Percentiles rank a stretch among this genome's conserved stretches.
phyloP scores from a whole-genome alignment of 2,888 invertebrate species.

The Atherix ibis region DNA sequence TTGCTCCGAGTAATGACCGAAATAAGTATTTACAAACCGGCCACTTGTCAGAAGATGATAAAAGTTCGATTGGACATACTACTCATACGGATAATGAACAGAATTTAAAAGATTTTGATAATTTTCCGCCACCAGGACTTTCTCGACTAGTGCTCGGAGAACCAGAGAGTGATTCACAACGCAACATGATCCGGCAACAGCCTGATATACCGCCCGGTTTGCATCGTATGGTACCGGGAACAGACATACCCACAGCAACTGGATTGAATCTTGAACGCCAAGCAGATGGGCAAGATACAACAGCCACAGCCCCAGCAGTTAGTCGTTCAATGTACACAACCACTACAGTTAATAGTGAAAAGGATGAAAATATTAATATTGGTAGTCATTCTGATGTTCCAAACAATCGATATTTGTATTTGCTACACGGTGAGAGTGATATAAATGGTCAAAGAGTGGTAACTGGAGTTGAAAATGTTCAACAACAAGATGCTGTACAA shows the following conservation, averaged over 20 bases:
- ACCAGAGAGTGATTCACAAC: constrained; percentile 37
- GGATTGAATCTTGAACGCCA: constrained; percentile 30
- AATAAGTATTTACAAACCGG: constrained; percentile 66
- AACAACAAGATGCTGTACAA: constrained; percentile 21
- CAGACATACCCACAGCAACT: constrained; percentile 28
- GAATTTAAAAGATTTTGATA: too few species aligned
- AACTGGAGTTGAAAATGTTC: constrained; percentile 38
- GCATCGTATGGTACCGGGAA: constrained; percentile 38
- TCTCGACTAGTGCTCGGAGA: constrained; percentile 52
- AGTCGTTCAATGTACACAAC: constrained; percentile 9
- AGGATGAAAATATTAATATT: constrained; percentile 12
- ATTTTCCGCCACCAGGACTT: constrained; percentile 45
- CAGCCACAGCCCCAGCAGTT: constrained; percentile 12
- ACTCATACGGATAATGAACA: constrained; percentile 21
- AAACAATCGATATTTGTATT: constrained; percentile 22
- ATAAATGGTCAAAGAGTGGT: constrained; percentile 32
- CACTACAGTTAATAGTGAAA: constrained; percentile 9
- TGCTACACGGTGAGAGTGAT: constrained; percentile 24
- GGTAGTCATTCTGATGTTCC: too few species aligned
- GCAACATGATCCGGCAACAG: constrained; percentile 1
- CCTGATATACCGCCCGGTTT: constrained; percentile 36
- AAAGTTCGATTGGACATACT: constrained; percentile 2
- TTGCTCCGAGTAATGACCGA: constrained; percentile 48
- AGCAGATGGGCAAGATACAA: constrained; percentile 33
- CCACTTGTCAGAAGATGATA: constrained; percentile 44